These are phyloP conservation scores for Muscicapa adusta DNA, from an alignment of 2,113 vertebrate species.

Conservation along the genomic window DNA sequence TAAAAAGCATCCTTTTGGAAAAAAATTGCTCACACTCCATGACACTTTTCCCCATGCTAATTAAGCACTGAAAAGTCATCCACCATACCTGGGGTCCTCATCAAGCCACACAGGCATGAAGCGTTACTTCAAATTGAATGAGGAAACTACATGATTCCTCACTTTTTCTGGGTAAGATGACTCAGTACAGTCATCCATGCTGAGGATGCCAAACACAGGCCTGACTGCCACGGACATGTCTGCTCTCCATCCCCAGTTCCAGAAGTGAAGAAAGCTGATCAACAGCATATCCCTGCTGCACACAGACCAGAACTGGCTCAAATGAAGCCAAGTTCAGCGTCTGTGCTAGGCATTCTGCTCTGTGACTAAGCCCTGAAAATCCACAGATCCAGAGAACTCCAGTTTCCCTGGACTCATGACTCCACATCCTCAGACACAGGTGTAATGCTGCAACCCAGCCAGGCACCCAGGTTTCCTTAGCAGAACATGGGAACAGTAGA, in stretches of 20 bases:
- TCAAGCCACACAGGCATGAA: neutral
- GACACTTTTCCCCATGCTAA: neutral
- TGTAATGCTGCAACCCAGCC: neutral
- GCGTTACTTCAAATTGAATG: neutral
- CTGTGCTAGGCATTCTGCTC: neutral
- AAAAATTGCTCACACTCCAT: neutral
- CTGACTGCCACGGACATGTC: rapidly evolving
- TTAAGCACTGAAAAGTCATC: neutral
- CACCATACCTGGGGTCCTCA: neutral
- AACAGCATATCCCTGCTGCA: neutral
- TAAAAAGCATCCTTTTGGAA: neutral
- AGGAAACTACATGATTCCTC: neutral
- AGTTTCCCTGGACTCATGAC: neutral
- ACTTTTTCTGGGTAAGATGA: neutral
- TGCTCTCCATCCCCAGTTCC: neutral
- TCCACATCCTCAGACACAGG: neutral
- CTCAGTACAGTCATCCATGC: neutral
- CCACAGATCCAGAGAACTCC: neutral
- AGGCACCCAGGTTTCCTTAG: neutral
- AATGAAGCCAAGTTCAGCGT: neutral
- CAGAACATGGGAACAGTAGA: rapidly evolving
- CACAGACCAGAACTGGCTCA: neutral
- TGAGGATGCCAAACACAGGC: neutral
- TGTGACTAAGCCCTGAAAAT: neutral
- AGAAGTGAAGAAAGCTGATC: neutral